Percentiles rank a stretch among this genome's conserved stretches.
These are phyloP conservation scores for Eulemur rubriventer DNA, from an alignment of 2,797 vertebrate genomes.

Conservation along the genomic window DNA sequence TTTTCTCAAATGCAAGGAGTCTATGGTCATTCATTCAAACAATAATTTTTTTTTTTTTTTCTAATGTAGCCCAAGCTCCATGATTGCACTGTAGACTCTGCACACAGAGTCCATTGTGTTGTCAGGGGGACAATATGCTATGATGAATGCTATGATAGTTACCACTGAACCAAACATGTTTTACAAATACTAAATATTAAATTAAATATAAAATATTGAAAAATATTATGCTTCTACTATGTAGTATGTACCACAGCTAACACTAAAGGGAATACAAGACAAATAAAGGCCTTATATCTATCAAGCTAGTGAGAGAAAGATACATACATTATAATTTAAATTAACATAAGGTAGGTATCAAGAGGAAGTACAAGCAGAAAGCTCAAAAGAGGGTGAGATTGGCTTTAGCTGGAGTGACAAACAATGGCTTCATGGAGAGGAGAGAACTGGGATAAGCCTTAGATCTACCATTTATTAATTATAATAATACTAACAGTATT, in stretches of 20 bases:
- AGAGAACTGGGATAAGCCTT: not conserved
- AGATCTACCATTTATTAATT: not conserved
- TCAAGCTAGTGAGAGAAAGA: not conserved
- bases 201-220: not conserved
- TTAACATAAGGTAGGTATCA: not conserved
- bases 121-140: not conserved
- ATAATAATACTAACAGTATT: not conserved
- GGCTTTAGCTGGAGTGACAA: not conserved
- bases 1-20: not conserved
- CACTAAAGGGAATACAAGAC: not conserved
- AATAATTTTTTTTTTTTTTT: not conserved
- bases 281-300: not conserved
- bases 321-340: not conserved
- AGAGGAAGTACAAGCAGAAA: not conserved
- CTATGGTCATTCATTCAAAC: not conserved
- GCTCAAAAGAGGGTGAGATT: not conserved
- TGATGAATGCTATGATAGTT: not conserved
- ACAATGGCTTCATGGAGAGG: not conserved
- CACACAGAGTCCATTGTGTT: not conserved
- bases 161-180: not conserved
- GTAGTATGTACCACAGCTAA: not conserved
- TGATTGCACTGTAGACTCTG: not conserved
- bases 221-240: not conserved
- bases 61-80: not conserved
- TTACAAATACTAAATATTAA: not conserved